phyloP scores from a whole-genome alignment of 92 coral and sea anemone species.

The Muricea muricata region DNA sequence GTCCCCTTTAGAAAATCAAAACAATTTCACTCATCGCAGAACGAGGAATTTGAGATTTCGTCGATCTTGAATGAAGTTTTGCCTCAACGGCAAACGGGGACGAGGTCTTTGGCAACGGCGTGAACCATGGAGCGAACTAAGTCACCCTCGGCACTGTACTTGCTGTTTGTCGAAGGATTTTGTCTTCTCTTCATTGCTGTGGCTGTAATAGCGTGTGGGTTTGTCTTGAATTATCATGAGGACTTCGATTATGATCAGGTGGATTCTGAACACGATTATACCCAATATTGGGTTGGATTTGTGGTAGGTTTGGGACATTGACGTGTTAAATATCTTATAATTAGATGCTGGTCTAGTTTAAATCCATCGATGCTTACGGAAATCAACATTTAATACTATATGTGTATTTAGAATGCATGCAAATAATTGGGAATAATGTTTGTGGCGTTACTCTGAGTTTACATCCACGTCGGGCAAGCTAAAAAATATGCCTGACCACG shows the following conservation, averaged over 20 bases:
- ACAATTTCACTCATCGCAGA: neutral
- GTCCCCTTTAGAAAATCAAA: neutral
- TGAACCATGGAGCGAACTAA: neutral
- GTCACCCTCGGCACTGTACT: constrained; percentile 12
- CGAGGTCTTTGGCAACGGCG: too few relatives aligned
- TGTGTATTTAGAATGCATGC: too few relatives aligned
- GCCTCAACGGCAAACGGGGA: neutral
- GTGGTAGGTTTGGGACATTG: neutral
- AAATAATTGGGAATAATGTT: too few relatives aligned
- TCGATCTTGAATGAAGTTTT: neutral
- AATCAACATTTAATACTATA: too few relatives aligned
- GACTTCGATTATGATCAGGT: constrained; percentile 13
- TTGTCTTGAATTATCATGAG: constrained; percentile 14
- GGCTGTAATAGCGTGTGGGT: constrained; percentile 23
- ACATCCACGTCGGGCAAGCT: too few relatives aligned
- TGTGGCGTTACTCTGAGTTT: too few relatives aligned
- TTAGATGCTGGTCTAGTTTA: neutral
- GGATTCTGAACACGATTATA: neutral
- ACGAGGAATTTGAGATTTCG: neutral
- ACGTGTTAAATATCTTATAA: neutral
- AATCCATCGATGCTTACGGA: neutral
- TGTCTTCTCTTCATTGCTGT: constrained; percentile 2
- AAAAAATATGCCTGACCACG: too few relatives aligned
- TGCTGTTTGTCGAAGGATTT: constrained; percentile 33
- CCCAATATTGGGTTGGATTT: constrained; percentile 45